Evolutionary conservation across 2,888 invertebrate genomes (phyloP), one percentile per base, ranked within the genome.

Genomic region (Nomada goodeniana): DNA sequence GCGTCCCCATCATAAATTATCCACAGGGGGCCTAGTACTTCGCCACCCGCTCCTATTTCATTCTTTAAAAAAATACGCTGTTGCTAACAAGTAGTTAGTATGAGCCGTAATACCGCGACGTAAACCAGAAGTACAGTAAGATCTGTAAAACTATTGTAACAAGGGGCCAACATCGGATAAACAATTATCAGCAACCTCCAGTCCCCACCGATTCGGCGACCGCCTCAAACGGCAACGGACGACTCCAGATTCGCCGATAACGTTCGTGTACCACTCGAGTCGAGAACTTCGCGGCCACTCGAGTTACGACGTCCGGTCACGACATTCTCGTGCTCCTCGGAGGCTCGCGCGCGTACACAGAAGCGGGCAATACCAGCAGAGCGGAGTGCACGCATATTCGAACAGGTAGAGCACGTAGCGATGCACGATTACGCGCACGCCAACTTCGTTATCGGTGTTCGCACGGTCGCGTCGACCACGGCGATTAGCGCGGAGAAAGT

Each of bases 371-470:
- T 7, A 23, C 1, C 44, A n/a, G 23, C 26, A 23, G 55, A 60
- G 57, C 59, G 20, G 79, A 68, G 52, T 76, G 80, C 71, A 80
- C 67, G 86, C 71, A 82, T 81, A 64, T 77, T 77, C 57, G 23
- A 23, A 70, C 69, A 72, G 77, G 69, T 76, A 65, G 26, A 44
- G 52, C 20, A 15, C 63, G 71, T 42, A 57, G 71, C 23, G 36
- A 20, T 11, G 23, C 50, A 20, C 60, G 76, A 87, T 87, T 87
- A 87, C 72, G 83, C 73, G 82, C 87, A 85, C 86, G 86, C 82
- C 82, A 86, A 84, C 71, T 84, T 87, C 74, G 86, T 87, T 87
- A 87, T 80, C 80, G 53, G 84, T 70, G 68, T 75, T 63, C 82
- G 69, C 55, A 73, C 55, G 78, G 73, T 67, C 52, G 74, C 70